These are phyloP conservation scores for Callipepla californica DNA, from an alignment of 2,113 vertebrate species.

Conservation along the genomic window DNA sequence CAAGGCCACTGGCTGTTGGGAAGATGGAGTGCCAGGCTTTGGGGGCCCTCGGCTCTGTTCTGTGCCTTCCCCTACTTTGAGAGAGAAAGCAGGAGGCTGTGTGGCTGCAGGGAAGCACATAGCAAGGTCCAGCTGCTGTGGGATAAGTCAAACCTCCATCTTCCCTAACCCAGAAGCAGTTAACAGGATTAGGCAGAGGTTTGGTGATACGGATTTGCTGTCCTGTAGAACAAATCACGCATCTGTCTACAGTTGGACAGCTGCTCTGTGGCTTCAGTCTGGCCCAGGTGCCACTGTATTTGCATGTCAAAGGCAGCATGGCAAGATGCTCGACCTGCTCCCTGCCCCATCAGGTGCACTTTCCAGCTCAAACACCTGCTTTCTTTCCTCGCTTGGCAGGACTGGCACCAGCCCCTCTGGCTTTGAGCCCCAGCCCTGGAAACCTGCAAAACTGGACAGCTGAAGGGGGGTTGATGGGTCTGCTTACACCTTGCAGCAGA, in stretches of 20 bases:
- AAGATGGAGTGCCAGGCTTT: not conserved
- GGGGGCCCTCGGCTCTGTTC: not conserved
- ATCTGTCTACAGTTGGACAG: not conserved
- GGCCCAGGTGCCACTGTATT: not conserved
- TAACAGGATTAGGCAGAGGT: not conserved
- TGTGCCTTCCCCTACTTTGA: not conserved
- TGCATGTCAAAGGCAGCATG: not conserved
- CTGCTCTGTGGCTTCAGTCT: not conserved
- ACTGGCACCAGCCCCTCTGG: not conserved
- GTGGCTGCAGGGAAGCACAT: not conserved
- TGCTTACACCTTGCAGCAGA: fast-evolving
- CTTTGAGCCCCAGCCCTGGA: not conserved
- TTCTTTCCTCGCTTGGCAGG: not conserved
- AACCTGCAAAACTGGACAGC: fast-evolving
- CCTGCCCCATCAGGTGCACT: fast-evolving
- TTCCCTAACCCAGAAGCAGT: not conserved
- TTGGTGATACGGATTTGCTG: not conserved
- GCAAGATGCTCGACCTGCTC: not conserved
- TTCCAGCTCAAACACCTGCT: fast-evolving
- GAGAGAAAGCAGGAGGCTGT: not conserved
- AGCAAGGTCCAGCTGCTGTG: not conserved
- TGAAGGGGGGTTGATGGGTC: not conserved
- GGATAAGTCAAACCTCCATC: not conserved
- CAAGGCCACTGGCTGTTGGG: not conserved
- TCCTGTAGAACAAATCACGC: not conserved